A percentile compares a stretch with the other conserved stretches of the same genome.
Conservation (phyloP, 2,797 vertebrate genomes). For the Gephyroberyx darwinii region DNA sequence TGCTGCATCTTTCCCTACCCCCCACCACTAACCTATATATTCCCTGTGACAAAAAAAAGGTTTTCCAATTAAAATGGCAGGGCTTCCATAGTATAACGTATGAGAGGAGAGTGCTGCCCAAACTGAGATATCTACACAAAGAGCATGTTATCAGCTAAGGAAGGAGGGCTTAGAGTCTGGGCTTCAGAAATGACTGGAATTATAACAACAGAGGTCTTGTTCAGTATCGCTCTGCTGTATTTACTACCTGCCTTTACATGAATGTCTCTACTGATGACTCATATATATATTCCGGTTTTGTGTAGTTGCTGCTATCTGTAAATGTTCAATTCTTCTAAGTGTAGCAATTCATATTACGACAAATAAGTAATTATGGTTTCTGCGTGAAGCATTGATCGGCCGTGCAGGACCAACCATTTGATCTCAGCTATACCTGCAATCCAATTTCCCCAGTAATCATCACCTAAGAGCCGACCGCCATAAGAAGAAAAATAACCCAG, state of each 20-base stretch:
- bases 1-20: slow-evolving; percentile 31
- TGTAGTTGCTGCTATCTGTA: neutral
- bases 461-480: neutral
- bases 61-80: slow-evolving; percentile 63
- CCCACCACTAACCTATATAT: slow-evolving; percentile 43
- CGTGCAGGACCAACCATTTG: neutral
- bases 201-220: slow-evolving; percentile 17
- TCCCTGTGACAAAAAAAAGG: slow-evolving; percentile 37
- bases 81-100: slow-evolving; percentile 41
- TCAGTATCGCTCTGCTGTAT: neutral
- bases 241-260: neutral
- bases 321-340: neutral
- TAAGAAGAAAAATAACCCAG: neutral
- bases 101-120: slow-evolving; percentile 15
- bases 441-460: neutral
- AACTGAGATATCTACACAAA: slow-evolving; percentile 34
- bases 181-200: slow-evolving; percentile 27
- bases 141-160: slow-evolving; percentile 18
- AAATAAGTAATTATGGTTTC: too few species aligned
- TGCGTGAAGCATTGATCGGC: neutral
- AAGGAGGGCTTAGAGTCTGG: slow-evolving; percentile 11
- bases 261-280: neutral
- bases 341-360: neutral
- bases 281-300: neutral
- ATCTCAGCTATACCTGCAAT: neutral